Evolutionary conservation across 2,888 invertebrate genomes (phyloP).

Genomic region (Drosophila mimica): DNA sequence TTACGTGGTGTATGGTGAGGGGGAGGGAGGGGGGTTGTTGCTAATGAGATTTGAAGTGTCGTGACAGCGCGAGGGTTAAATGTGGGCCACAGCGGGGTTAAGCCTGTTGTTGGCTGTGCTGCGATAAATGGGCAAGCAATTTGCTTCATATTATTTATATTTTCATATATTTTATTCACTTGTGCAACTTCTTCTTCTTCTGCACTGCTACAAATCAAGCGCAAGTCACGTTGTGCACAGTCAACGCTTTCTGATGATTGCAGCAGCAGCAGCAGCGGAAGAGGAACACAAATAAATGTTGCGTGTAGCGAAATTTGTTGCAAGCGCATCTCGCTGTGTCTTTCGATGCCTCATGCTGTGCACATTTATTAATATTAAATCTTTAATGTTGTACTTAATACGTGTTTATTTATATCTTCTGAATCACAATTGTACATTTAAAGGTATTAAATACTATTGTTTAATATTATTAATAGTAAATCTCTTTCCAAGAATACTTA

Average conservation of each 20-base stretch:
- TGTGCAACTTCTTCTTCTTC: slow-evolving; percentile 34
- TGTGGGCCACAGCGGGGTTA: slow-evolving; percentile 35
- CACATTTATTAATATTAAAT: background rate
- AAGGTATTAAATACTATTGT: background rate
- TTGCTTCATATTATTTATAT: slow-evolving; percentile 7
- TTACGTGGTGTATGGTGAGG: too few relatives aligned
- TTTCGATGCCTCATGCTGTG: background rate
- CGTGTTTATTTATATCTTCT: background rate
- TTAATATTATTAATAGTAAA: background rate
- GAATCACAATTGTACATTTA: background rate
- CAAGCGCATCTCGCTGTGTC: background rate
- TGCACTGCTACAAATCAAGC: slow-evolving; percentile 69
- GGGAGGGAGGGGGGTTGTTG: background rate
- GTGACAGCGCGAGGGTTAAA: slow-evolving; percentile 2
- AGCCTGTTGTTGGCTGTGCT: slow-evolving; percentile 20
- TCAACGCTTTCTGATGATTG: slow-evolving; percentile 19
- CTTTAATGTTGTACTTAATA: background rate
- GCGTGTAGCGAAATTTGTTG: slow-evolving; percentile 3
- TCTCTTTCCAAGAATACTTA: too few relatives aligned
- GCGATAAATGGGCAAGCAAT: slow-evolving; percentile 48
- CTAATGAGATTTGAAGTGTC: slow-evolving; percentile 62
- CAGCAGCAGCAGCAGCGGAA: background rate
- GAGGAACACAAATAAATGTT: slow-evolving; percentile 8
- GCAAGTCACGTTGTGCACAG: slow-evolving; percentile 62
- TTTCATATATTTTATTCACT: slow-evolving; percentile 35